phyloP scores from a whole-genome alignment of 2,888 invertebrate genomes.

The Pelosia muscerda region DNA sequence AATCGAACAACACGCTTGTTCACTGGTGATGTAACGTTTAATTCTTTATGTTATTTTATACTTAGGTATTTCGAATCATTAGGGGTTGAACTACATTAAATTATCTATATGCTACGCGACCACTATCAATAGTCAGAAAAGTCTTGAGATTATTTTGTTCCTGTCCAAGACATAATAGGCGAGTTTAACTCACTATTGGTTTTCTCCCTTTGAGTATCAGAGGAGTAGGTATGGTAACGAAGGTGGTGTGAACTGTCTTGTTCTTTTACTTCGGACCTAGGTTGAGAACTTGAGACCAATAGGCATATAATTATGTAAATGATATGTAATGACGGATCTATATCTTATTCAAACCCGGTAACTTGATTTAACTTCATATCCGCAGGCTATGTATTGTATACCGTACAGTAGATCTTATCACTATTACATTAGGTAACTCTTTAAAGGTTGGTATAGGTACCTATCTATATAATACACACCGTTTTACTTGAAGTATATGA shows the following conservation, averaged over 20 bases:
- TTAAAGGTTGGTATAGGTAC: too few relatives aligned
- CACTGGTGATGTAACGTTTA: background rate
- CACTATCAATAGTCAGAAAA: background rate
- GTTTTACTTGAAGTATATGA: background rate
- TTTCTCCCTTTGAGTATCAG: too few relatives aligned
- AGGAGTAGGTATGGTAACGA: too few relatives aligned
- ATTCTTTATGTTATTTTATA: background rate
- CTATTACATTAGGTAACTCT: background rate
- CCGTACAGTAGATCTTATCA: background rate
- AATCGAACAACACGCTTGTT: background rate
- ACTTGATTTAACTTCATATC: background rate
- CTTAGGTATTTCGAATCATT: too few relatives aligned
- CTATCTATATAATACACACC: background rate
- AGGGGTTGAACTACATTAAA: too few relatives aligned
- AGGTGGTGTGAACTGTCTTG: too few relatives aligned
- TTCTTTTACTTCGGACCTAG: too few relatives aligned
- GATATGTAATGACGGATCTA: background rate
- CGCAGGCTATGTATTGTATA: background rate
- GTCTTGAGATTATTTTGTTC: too few relatives aligned
- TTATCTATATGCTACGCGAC: background rate
- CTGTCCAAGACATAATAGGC: too few relatives aligned
- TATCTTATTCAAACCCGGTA: background rate
- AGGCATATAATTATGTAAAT: too few relatives aligned
- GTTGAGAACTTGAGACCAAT: too few relatives aligned
- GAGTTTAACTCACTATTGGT: too few relatives aligned